A percentile compares a stretch with the other conserved stretches of the same genome.
These are phyloP conservation scores for Acleris literana DNA, from an alignment of 2,888 invertebrate species.

Conservation along the genomic window DNA sequence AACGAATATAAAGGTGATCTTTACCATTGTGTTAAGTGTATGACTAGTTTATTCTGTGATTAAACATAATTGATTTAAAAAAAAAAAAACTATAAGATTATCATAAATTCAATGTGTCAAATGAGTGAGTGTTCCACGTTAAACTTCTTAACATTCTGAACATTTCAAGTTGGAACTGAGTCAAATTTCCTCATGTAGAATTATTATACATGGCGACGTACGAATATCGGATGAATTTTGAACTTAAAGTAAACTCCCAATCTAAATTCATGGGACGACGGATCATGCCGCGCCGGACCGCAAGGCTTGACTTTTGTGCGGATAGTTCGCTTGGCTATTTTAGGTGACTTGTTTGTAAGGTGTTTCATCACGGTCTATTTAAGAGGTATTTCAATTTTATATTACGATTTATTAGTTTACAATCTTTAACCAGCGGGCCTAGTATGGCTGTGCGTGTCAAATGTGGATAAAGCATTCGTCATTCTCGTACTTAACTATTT, in stretches of 20 bases:
- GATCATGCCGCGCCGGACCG: slow-evolving; percentile 51
- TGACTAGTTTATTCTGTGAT: too few species aligned
- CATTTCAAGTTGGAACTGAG: slow-evolving; percentile 15
- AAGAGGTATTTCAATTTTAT: too few species aligned
- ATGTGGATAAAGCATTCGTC: too few species aligned
- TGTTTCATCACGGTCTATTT: slow-evolving; percentile 9
- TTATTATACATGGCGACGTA: slow-evolving; percentile 42
- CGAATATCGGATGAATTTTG: slow-evolving; percentile 68
- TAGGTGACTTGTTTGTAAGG: neutral
- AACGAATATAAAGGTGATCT: too few species aligned
- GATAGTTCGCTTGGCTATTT: slow-evolving; percentile 50
- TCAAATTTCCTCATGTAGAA: slow-evolving; percentile 34
- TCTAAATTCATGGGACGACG: slow-evolving; percentile 74
- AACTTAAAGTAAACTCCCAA: slow-evolving; percentile 75
- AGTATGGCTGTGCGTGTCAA: too few species aligned
- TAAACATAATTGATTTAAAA: too few species aligned
- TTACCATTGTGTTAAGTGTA: too few species aligned
- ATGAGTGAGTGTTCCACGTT: neutral
- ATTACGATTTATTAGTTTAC: too few species aligned
- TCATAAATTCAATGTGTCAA: too few species aligned
- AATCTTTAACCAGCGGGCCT: too few species aligned
- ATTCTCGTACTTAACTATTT: too few species aligned
- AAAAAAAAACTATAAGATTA: too few species aligned
- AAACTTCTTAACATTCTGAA: neutral
- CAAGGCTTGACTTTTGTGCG: slow-evolving; percentile 58